A percentile compares a stretch with the other conserved stretches of the same genome.
Conservation (phyloP, 2,888 invertebrate species). For the Tortricodes alternella region DNA sequence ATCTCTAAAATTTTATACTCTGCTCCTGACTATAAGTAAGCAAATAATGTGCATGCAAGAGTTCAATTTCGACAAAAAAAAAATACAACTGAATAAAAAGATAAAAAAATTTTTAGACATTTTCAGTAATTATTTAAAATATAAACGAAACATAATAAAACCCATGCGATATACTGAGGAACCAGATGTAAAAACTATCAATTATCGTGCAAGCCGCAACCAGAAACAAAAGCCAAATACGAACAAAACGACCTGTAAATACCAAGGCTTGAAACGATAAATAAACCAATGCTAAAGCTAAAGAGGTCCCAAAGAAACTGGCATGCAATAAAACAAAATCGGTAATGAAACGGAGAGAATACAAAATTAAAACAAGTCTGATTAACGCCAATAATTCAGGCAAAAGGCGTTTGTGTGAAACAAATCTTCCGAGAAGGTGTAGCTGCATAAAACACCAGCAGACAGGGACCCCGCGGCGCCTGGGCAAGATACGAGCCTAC, state of each 20-base stretch:
- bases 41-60: no score
- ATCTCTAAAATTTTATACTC: no score
- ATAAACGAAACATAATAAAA: neutral
- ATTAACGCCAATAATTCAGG: slow-evolving; percentile 60
- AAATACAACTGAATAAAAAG: slow-evolving; percentile 3
- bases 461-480: slow-evolving; percentile 57
- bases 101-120: neutral
- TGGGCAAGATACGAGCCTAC: slow-evolving; percentile 36
- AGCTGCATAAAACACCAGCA: slow-evolving; percentile 34
- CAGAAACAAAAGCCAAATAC: slow-evolving; percentile 19
- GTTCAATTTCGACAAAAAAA: no score
- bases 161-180: neutral
- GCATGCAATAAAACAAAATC: slow-evolving; percentile 21
- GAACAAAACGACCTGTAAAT: slow-evolving; percentile 5
- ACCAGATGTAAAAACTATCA: neutral
- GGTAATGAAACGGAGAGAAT: slow-evolving; percentile 21
- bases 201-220: slow-evolving; percentile 2
- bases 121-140: neutral
- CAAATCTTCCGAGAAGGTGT: slow-evolving; percentile 53
- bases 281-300: slow-evolving; percentile 11
- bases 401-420: slow-evolving; percentile 54
- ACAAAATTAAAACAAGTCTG: slow-evolving; percentile 40
- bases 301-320: slow-evolving; percentile 14
- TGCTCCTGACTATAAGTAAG: no score
- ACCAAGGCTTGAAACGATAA: slow-evolving; percentile 8